Percentiles rank a stretch among this genome's conserved stretches.
These are phyloP conservation scores for Cheilosia urbana DNA, from an alignment of 2,888 invertebrate species.

Conservation along the genomic window DNA sequence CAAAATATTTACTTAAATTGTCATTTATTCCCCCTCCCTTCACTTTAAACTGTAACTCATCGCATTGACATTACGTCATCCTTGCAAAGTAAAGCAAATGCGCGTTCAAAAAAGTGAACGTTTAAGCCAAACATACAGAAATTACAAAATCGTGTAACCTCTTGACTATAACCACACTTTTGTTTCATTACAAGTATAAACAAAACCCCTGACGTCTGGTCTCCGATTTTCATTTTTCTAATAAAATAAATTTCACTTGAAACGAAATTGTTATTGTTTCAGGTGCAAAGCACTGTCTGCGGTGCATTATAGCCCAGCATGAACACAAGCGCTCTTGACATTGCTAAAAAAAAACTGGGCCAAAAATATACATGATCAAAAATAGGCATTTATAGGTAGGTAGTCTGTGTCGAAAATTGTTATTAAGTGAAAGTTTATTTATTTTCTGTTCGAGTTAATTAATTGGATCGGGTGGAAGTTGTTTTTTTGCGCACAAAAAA, in stretches of 20 bases:
- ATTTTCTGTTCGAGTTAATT: slow-evolving; percentile 19
- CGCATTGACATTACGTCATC: slow-evolving; percentile 4
- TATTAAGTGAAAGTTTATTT: slow-evolving; percentile 51
- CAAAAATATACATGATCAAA: slow-evolving; percentile 44
- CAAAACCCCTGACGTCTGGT: neutral
- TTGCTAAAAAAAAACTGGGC: slow-evolving; percentile 43
- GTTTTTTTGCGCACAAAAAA: slow-evolving; percentile 23
- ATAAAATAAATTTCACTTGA: slow-evolving; percentile 2
- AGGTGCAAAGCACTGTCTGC: slow-evolving; percentile 22
- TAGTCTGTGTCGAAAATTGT: slow-evolving; percentile 25
- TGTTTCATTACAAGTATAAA: slow-evolving; percentile 19
- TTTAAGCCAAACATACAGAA: neutral
- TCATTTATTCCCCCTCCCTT: slow-evolving; percentile 4
- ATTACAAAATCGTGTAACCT: slow-evolving; percentile 26
- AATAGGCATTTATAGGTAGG: slow-evolving; percentile 47
- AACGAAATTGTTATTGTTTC: slow-evolving; percentile 18
- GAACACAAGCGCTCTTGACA: slow-evolving; percentile 52
- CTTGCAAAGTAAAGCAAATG: neutral
- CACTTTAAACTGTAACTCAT: neutral
- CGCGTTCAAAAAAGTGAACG: neutral
- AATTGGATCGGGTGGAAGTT: slow-evolving; percentile 42
- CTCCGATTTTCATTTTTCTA: neutral
- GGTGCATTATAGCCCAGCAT: slow-evolving; percentile 7
- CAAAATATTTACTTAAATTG: slow-evolving; percentile 40
- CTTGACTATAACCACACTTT: slow-evolving; percentile 22